phyloP scores from a whole-genome alignment of 2,888 invertebrate genomes.

The Orchesellides sinensis region DNA sequence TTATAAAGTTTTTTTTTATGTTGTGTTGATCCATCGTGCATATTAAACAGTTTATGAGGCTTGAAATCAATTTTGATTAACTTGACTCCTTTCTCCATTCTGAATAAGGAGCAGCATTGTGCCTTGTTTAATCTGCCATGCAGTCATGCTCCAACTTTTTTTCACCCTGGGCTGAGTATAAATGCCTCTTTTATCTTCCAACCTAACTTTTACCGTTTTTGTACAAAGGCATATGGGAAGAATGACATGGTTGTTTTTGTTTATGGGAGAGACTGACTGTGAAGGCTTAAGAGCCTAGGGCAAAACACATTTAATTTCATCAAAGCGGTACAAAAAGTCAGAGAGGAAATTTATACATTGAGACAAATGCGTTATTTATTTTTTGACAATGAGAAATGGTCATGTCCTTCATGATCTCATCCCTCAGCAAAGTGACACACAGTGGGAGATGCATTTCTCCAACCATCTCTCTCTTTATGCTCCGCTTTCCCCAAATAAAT shows the following conservation, averaged over 20 bases:
- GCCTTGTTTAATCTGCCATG: no score
- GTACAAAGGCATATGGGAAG: no score
- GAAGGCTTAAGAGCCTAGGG: background rate
- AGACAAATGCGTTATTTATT: background rate
- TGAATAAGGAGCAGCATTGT: background rate
- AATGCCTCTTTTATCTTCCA: no score
- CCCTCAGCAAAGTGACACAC: no score
- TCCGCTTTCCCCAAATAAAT: no score
- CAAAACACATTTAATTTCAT: background rate
- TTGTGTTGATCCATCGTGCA: slow-evolving; percentile 40
- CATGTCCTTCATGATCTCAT: no score
- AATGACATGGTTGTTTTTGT: background rate
- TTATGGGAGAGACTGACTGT: background rate
- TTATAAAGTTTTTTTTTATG: slow-evolving; percentile 6
- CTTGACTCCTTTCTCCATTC: slow-evolving; percentile 12
- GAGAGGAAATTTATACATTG: background rate
- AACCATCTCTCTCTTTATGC: no score
- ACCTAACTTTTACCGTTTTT: background rate
- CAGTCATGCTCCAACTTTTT: background rate
- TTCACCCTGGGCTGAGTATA: background rate
- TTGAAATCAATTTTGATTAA: slow-evolving; percentile 59
- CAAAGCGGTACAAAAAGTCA: background rate
- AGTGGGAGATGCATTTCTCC: no score
- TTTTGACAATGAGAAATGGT: no score
- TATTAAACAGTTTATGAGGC: slow-evolving; percentile 49